Evolutionary conservation across 37 sponge, comb jelly and placozoan species (phyloP).

Genomic region (Axinella damicornis): DNA sequence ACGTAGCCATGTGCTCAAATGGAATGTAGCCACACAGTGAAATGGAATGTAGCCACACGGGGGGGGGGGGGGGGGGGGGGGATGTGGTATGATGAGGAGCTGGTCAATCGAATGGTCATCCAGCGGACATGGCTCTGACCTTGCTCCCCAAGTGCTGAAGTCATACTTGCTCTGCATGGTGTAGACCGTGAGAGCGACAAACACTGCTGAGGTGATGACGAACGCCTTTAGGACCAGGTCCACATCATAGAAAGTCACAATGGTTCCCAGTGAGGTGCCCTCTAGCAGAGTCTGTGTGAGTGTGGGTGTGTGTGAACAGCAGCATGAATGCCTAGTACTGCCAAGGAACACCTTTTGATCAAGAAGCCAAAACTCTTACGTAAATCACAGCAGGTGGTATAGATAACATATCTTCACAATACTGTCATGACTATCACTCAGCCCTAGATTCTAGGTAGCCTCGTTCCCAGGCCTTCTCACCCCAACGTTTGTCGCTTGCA

Average conservation of each 20-base stretch:
- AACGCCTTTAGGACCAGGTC: conserved; percentile 88
- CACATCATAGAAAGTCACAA: conserved; percentile 88
- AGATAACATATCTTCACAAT: no score
- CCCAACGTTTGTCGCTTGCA: no score
- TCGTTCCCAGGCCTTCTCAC: no score
- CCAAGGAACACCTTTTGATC: no score
- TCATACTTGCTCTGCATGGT: conserved; percentile 97
- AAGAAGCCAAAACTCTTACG: no score
- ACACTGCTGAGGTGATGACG: conserved; percentile 76
- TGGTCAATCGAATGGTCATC: no score
- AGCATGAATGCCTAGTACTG: background rate
- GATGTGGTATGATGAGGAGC: no score
- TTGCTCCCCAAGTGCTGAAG: conserved; percentile 97
- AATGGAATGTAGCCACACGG: background rate
- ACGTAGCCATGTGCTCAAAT: no score
- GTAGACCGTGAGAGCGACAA: conserved; percentile 89
- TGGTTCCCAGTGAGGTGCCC: conserved; percentile 45
- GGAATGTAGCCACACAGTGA: background rate
- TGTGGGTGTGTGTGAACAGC: background rate
- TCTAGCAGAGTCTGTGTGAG: conserved; percentile 46
- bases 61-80: background rate
- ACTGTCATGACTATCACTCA: no score
- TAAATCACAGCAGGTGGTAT: no score
- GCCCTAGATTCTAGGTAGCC: no score
- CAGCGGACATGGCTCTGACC: conserved; percentile 38